Percentiles rank a stretch among this genome's conserved stretches.
phyloP scores from a whole-genome alignment of 2,888 invertebrate genomes.

The Charanyca ferruginea region DNA sequence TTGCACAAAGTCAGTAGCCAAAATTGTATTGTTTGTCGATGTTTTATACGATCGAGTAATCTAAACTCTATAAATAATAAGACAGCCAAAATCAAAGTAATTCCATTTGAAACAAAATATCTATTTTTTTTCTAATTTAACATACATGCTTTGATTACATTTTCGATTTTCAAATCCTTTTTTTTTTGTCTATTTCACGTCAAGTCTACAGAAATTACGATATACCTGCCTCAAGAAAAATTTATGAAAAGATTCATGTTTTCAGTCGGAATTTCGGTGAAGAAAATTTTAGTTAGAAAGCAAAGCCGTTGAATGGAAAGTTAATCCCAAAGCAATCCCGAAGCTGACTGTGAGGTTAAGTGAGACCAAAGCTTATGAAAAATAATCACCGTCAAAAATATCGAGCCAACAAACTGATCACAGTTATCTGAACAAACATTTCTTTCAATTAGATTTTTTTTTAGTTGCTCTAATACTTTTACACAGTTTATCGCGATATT shows the following conservation, averaged over 20 bases:
- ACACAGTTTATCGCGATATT: not conserved
- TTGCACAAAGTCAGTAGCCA: conserved; percentile 40
- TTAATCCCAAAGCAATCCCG: conserved; percentile 78
- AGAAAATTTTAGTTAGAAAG: conserved; percentile 64
- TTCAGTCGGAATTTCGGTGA: not conserved
- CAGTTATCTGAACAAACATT: not conserved
- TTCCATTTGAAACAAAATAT: conserved; percentile 14
- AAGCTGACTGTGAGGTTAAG: conserved; percentile 69
- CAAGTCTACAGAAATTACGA: conserved; percentile 9
- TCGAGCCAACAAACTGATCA: not conserved
- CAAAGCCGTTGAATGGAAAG: conserved; percentile 77
- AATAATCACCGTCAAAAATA: not conserved
- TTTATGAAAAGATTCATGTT: not conserved
- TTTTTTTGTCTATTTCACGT: conserved; percentile 5
- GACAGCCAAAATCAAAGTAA: conserved; percentile 50
- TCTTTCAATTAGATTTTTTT: not conserved
- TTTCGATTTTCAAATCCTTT: not conserved
- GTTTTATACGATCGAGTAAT: conserved; percentile 27
- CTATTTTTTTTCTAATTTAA: conserved; percentile 30
- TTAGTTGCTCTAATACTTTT: not conserved
- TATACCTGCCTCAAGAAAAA: conserved; percentile 8
- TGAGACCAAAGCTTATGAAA: conserved; percentile 60
- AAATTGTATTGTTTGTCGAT: conserved; percentile 55
- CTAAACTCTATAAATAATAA: conserved; percentile 18
- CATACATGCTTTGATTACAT: conserved; percentile 36